phyloP scores from a whole-genome alignment of 2,113 vertebrate genomes.

The Callaeas wilsoni region DNA sequence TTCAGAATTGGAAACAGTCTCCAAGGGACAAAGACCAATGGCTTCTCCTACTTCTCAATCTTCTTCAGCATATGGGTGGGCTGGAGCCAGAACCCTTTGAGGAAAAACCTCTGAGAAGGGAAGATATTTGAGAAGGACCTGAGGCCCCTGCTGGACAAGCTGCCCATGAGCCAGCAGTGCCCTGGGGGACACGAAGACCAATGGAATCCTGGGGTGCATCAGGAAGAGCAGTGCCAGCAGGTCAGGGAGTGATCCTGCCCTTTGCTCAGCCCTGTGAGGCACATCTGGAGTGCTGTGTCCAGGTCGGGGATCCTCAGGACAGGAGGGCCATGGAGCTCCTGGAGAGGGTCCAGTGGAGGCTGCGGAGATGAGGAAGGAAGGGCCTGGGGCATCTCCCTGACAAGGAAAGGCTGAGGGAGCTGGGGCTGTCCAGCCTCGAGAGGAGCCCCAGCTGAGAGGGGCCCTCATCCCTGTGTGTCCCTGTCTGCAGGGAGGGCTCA shows the following conservation, averaged over 20 bases:
- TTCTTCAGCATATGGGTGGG: neutral
- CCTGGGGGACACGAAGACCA: neutral
- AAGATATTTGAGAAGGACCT: neutral
- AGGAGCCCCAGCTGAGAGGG: neutral
- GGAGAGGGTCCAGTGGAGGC: fast-evolving
- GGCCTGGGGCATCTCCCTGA: neutral
- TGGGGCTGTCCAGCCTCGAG: neutral
- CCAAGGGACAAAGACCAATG: neutral
- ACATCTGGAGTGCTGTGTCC: neutral
- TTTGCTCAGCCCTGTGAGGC: neutral
- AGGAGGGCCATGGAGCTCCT: neutral
- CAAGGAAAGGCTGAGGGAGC: neutral
- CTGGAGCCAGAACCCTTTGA: neutral
- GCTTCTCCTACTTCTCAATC: neutral
- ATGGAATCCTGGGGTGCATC: neutral
- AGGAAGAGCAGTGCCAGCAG: neutral
- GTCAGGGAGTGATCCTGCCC: neutral
- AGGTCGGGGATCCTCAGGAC: neutral
- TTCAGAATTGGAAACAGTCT: neutral
- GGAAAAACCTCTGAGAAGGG: neutral
- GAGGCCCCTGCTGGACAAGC: neutral
- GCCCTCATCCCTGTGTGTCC: neutral
- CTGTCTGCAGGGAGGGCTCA: neutral
- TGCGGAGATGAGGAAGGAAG: neutral
- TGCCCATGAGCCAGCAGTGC: neutral